A percentile compares a stretch with the other conserved stretches of the same genome.
Evolutionary conservation across 2,888 invertebrate genomes (phyloP).

Genomic region (Dorcus hopei): DNA sequence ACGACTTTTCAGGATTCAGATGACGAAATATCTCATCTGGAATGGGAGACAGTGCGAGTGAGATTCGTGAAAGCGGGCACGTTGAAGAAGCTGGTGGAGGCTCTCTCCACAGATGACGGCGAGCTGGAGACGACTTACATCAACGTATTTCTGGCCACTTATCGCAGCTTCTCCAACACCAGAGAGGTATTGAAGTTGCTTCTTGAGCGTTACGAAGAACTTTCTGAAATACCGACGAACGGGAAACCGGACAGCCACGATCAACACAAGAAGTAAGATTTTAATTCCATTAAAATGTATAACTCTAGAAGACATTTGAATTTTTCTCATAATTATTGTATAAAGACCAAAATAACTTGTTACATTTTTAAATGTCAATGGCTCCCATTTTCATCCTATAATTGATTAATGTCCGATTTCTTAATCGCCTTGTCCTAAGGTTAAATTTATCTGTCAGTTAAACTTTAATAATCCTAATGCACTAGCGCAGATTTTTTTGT

Average conservation of each 20-base stretch:
- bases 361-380: too few species aligned
- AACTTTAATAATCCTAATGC: too few species aligned
- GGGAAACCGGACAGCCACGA: constrained; percentile 58
- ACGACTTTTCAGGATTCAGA: constrained; percentile 68
- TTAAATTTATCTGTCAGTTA: too few species aligned
- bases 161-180: constrained; percentile 86
- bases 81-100: constrained; percentile 88
- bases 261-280: constrained; percentile 67
- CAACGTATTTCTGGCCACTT: constrained; percentile 95
- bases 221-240: constrained; percentile 56
- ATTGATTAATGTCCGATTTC: too few species aligned
- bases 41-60: constrained; percentile 98
- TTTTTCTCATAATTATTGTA: too few species aligned
- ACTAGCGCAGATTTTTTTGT: too few species aligned
- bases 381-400: too few species aligned
- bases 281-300: constrained; percentile 4
- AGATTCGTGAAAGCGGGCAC: constrained; percentile 95
- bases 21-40: constrained; percentile 91
- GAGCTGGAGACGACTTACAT: constrained; percentile 97
- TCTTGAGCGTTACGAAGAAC: constrained; percentile 71
- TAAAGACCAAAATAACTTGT: constrained; percentile 1
- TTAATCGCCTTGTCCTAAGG: too few species aligned
- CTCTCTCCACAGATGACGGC: constrained; percentile 89
- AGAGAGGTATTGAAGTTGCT: constrained; percentile 80
- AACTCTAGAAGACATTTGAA: too few species aligned